Evolutionary conservation across 2,797 vertebrate species (phyloP).

Genomic region (Urosaurus nigricauda): DNA sequence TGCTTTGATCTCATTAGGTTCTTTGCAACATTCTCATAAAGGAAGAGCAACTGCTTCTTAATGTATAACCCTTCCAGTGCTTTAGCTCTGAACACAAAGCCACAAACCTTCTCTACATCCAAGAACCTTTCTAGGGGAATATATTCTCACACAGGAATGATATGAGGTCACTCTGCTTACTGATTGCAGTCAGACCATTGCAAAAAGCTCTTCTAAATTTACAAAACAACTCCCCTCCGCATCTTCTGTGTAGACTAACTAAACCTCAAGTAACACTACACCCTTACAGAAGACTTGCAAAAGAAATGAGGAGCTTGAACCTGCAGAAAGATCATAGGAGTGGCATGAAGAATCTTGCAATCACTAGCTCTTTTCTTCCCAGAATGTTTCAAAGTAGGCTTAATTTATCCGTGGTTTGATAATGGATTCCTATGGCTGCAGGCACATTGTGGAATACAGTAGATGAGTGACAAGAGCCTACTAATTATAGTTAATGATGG

Average conservation of each 20-base stretch:
- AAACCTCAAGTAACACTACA: background rate
- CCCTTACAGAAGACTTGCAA: background rate
- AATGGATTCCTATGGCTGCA: conserved; percentile 70
- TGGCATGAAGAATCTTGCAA: conserved; percentile 65
- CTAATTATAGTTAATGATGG: conserved; percentile 79
- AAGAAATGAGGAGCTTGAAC: conserved; percentile 24
- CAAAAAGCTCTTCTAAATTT: background rate
- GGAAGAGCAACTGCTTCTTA: background rate
- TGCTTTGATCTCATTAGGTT: conserved; percentile 12
- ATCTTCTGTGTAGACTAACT: background rate
- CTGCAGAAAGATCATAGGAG: conserved; percentile 20
- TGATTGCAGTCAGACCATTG: background rate
- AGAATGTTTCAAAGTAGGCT: conserved; percentile 72
- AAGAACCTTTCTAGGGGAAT: background rate
- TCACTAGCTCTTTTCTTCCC: conserved; percentile 69
- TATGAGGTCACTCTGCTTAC: conserved; percentile 19
- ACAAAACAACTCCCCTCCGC: background rate
- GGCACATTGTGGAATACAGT: conserved; percentile 71
- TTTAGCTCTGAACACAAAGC: conserved; percentile 8
- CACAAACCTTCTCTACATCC: conserved; percentile 5
- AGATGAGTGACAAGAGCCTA: conserved; percentile 74
- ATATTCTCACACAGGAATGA: background rate
- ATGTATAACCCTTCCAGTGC: background rate
- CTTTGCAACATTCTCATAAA: background rate
- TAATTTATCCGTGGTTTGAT: conserved; percentile 67